phyloP scores from a whole-genome alignment of 2,888 invertebrate genomes.

The Blomia tropicalis region DNA sequence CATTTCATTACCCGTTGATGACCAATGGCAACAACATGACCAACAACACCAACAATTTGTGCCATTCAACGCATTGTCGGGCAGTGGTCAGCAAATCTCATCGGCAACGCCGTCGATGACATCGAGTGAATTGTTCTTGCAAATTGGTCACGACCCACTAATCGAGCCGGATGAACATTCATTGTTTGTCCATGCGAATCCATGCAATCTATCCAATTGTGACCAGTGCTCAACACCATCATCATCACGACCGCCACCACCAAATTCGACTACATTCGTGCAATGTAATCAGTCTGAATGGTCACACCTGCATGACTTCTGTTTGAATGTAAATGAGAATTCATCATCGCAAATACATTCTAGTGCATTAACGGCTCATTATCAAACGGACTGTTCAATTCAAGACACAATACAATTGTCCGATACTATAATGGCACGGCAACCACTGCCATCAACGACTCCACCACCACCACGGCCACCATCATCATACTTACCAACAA shows the following conservation, averaged over 20 bases:
- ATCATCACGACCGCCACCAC: too few species aligned
- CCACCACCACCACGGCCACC: neutral
- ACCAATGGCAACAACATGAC: neutral
- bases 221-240: too few species aligned
- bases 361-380: neutral
- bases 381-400: too few species aligned
- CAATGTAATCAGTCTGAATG: neutral
- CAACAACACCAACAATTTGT: neutral
- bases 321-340: neutral
- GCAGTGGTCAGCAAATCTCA: neutral
- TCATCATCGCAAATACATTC: slow-evolving; percentile 1
- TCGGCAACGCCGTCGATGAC: neutral
- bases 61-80: too few species aligned
- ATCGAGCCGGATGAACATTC: too few species aligned
- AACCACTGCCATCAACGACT: neutral
- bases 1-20: neutral
- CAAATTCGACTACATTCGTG: too few species aligned
- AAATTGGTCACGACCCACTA: slow-evolving; percentile 3
- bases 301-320: neutral
- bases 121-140: slow-evolving; percentile 5
- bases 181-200: neutral
- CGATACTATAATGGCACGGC: neutral
- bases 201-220: too few species aligned
- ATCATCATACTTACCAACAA: neutral
- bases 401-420: neutral